phyloP scores from a whole-genome alignment of 2,888 invertebrate genomes.

The Cistogaster globosa region DNA sequence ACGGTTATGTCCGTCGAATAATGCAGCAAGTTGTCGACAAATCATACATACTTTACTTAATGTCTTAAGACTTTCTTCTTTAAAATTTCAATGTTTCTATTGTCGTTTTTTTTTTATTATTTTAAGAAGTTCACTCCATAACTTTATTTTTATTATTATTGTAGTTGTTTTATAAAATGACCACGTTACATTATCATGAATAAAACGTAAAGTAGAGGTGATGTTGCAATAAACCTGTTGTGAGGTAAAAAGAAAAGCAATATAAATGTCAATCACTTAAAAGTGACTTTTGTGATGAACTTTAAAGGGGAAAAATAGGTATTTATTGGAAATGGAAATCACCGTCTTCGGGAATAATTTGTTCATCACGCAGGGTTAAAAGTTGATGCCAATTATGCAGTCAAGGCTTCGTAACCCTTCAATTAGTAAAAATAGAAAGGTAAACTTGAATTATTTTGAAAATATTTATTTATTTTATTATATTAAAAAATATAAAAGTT shows the following conservation, averaged over 20 bases:
- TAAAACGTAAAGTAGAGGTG: too few species aligned
- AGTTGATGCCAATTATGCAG: too few species aligned
- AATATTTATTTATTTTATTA: too few species aligned
- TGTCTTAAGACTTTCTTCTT: constrained; percentile 53
- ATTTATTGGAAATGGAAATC: too few species aligned
- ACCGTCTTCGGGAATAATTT: too few species aligned
- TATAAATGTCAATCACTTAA: background rate
- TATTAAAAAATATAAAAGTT: too few species aligned
- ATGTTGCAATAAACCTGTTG: background rate
- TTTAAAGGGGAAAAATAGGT: too few species aligned
- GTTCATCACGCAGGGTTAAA: too few species aligned
- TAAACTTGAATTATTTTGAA: too few species aligned
- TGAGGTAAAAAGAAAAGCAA: background rate
- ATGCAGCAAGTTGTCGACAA: constrained; percentile 72
- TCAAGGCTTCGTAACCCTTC: too few species aligned
- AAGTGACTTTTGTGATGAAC: too few species aligned
- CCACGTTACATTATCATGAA: constrained; percentile 31
- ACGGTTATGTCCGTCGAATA: constrained; percentile 28
- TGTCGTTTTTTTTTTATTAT: constrained; percentile 21
- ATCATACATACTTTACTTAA: constrained; percentile 67
- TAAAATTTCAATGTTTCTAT: background rate
- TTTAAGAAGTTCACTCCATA: constrained; percentile 79
- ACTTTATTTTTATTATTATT: constrained; percentile 79
- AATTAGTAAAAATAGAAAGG: too few species aligned
- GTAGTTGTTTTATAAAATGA: constrained; percentile 70